A percentile compares a stretch with the other conserved stretches of the same genome.
phyloP scores from a whole-genome alignment of 1,140 invertebrate species.

The Hycleus cichorii region DNA sequence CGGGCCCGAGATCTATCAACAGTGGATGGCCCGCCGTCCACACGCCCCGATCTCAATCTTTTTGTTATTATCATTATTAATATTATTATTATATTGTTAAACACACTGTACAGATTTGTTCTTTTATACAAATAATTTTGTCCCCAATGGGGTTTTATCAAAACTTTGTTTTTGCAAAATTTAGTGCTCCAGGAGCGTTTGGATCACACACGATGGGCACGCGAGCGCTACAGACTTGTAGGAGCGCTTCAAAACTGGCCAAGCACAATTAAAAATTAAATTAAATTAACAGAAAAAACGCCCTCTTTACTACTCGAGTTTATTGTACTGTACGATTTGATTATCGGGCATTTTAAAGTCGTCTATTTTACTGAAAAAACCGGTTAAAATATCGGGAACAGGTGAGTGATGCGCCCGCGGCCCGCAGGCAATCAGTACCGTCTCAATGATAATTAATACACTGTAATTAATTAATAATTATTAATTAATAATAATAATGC shows the following conservation, averaged over 20 bases:
- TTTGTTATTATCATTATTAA: no score
- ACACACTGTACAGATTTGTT: constrained; percentile 29
- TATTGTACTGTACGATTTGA: no score
- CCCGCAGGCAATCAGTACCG: constrained; percentile 21
- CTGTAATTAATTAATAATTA: no score
- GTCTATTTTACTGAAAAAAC: no score
- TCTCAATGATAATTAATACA: constrained; percentile 8
- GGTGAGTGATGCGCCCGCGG: constrained; percentile 10
- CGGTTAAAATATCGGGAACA: no score
- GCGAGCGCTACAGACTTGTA: constrained; percentile 18
- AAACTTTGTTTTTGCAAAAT: not conserved
- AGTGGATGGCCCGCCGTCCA: constrained; percentile 23
- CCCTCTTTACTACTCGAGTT: no score
- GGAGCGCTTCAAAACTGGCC: constrained; percentile 7
- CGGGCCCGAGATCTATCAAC: constrained; percentile 27
- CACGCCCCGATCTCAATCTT: constrained; percentile 1
- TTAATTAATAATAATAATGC: constrained; percentile 19
- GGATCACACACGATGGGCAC: constrained; percentile 4
- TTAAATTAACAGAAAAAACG: no score
- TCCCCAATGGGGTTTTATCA: constrained; percentile 13
- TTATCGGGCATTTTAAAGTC: no score
- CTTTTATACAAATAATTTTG: constrained; percentile 19
- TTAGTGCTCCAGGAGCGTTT: constrained; percentile 15
- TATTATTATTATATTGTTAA: constrained; percentile 8
- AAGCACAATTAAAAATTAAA: not conserved